A percentile compares a stretch with the other conserved stretches of the same genome.
phyloP scores from a whole-genome alignment of 2,797 vertebrate genomes.

The Sebastes matsubarae region DNA sequence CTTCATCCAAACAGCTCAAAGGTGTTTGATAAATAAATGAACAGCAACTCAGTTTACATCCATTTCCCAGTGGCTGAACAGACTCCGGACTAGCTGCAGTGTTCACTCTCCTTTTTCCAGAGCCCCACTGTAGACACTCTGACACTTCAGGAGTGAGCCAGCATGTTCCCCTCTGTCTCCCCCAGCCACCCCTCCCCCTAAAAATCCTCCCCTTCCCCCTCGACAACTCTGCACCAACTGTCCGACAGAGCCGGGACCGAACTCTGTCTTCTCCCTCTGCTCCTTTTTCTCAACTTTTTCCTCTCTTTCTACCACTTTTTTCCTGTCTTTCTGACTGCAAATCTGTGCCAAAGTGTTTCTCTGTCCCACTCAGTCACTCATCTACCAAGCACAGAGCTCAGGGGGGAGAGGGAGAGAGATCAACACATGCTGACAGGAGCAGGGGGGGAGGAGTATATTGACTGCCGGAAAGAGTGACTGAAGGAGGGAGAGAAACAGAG shows the following conservation, averaged over 20 bases:
- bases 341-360: constrained; percentile 31
- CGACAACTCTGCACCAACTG: constrained; percentile 55
- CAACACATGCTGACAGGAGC: constrained; percentile 66
- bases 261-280: constrained; percentile 10
- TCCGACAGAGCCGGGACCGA: constrained; percentile 41
- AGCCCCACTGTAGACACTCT: constrained; percentile 64
- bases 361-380: constrained; percentile 47
- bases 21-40: constrained; percentile 35
- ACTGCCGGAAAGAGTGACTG: constrained; percentile 72
- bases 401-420: constrained; percentile 49
- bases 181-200: constrained; percentile 69
- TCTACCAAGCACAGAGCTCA: constrained; percentile 45
- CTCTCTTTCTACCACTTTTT: neutral
- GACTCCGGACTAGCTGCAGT: constrained; percentile 25
- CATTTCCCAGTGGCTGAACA: constrained; percentile 39
- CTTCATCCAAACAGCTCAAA: constrained; percentile 46
- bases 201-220: constrained; percentile 66
- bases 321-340: constrained; percentile 20
- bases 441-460: constrained; percentile 64
- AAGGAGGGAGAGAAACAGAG: constrained; percentile 59
- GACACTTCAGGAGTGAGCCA: constrained; percentile 77
- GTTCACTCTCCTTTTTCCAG: constrained; percentile 51
- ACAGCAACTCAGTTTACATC: constrained; percentile 54
- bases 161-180: constrained; percentile 76
- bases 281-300: neutral